A percentile compares a stretch with the other conserved stretches of the same genome.
phyloP scores from a whole-genome alignment of 1,140 invertebrate genomes.

The Adelges cooleyi region DNA sequence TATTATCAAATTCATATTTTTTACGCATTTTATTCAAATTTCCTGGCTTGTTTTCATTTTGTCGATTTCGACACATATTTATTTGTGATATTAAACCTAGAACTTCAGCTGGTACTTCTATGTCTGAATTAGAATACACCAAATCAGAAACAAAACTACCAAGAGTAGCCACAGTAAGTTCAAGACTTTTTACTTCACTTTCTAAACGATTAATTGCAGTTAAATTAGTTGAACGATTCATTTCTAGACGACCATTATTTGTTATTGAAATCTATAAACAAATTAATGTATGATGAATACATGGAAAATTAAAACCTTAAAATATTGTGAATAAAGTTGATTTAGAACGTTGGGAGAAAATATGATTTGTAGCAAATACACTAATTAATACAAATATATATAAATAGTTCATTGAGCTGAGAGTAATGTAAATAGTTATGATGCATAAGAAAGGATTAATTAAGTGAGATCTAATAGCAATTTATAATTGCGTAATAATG shows the following conservation, averaged over 20 bases:
- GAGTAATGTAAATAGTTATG: too few relatives aligned
- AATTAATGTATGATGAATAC: too few relatives aligned
- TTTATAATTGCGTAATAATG: too few relatives aligned
- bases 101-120: slow-evolving; percentile 53
- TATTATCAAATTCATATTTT: slow-evolving; percentile 4
- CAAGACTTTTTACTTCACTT: slow-evolving; percentile 49
- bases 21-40: neutral
- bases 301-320: too few relatives aligned
- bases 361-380: too few relatives aligned
- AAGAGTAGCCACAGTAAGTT: slow-evolving; percentile 49
- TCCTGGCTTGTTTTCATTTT: neutral
- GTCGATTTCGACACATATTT: slow-evolving; percentile 35
- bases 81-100: slow-evolving; percentile 50
- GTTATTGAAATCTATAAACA: slow-evolving; percentile 45
- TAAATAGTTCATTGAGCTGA: too few relatives aligned
- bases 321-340: too few relatives aligned
- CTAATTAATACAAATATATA: too few relatives aligned
- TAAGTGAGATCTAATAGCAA: too few relatives aligned
- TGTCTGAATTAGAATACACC: slow-evolving; percentile 44
- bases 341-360: too few relatives aligned
- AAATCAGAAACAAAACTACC: slow-evolving; percentile 50
- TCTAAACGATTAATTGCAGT: slow-evolving; percentile 47
- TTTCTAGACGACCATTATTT: slow-evolving; percentile 51
- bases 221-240: slow-evolving; percentile 46
- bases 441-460: too few relatives aligned